Conservation (phyloP, 1,140 invertebrate genomes). For the Arctopsyche grandis region DNA sequence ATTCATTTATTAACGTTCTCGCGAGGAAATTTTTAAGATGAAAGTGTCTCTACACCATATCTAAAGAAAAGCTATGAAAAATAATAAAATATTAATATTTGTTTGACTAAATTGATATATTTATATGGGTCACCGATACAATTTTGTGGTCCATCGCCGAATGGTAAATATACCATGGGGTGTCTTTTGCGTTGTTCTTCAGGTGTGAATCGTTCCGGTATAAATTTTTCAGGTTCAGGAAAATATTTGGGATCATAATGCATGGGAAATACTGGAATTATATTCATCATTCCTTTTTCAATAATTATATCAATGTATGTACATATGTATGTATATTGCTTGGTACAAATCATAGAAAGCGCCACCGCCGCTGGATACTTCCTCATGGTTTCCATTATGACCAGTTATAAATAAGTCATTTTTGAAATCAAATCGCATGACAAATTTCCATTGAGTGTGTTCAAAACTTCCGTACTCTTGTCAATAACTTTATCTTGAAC, state of each 20-base stretch:
- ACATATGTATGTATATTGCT: background rate
- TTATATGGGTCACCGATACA: conserved; percentile 35
- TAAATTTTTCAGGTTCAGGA: conserved; percentile 49
- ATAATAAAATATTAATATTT: too few species aligned
- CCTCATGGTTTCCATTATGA: conserved; percentile 34
- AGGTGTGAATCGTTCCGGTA: conserved; percentile 42
- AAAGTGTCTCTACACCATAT: too few species aligned
- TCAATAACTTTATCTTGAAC: conserved; percentile 64
- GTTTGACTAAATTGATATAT: too few species aligned
- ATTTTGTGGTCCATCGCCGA: conserved; percentile 47
- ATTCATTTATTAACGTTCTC: too few species aligned
- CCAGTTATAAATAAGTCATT: conserved; percentile 61
- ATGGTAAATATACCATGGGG: conserved; percentile 43
- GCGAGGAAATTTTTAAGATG: too few species aligned
- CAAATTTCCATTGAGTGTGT: conserved; percentile 57
- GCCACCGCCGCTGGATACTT: conserved; percentile 28
- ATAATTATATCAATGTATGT: conserved; percentile 34
- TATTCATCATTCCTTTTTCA: conserved; percentile 31
- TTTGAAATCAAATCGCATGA: conserved; percentile 61
- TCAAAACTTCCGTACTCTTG: conserved; percentile 57
- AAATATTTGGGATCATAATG: conserved; percentile 47
- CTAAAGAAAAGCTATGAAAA: too few species aligned
- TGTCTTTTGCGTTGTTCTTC: conserved; percentile 36
- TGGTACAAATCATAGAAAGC: conserved; percentile 11
- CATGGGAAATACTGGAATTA: conserved; percentile 42